Percentiles rank a stretch among this genome's conserved stretches.
Conservation (phyloP, 2,888 invertebrate species). For the Blomia tropicalis region DNA sequence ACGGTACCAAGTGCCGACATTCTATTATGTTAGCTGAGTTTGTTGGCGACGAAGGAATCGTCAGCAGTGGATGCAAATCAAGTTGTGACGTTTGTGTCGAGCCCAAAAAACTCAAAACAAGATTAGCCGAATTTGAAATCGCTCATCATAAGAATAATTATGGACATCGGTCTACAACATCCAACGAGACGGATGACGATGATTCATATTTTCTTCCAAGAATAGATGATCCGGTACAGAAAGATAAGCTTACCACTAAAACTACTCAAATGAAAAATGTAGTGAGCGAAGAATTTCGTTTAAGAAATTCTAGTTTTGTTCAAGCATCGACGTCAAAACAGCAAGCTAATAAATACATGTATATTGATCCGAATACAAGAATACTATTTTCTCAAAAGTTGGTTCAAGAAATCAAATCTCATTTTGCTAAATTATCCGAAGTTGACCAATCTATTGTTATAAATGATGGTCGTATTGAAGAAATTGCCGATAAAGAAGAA, state of each 20-base stretch:
- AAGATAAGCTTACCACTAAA: slow-evolving; percentile 39
- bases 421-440: neutral
- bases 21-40: slow-evolving; percentile 68
- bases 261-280: slow-evolving; percentile 45
- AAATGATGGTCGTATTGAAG: slow-evolving; percentile 39
- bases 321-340: slow-evolving; percentile 37
- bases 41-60: slow-evolving; percentile 48
- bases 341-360: slow-evolving; percentile 56
- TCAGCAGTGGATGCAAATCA: slow-evolving; percentile 48
- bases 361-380: slow-evolving; percentile 53
- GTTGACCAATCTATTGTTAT: too few species aligned
- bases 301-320: slow-evolving; percentile 43
- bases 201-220: slow-evolving; percentile 18
- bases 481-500: slow-evolving; percentile 58
- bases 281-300: slow-evolving; percentile 59
- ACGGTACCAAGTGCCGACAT: slow-evolving; percentile 54
- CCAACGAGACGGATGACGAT: too few species aligned
- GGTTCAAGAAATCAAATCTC: slow-evolving; percentile 26
- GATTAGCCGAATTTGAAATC: slow-evolving; percentile 32
- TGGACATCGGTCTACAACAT: too few species aligned
- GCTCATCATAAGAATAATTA: neutral
- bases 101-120: slow-evolving; percentile 48
- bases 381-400: slow-evolving; percentile 27
- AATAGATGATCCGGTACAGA: slow-evolving; percentile 2
- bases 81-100: slow-evolving; percentile 68